These are phyloP conservation scores for Oreochromis tanganicae DNA, from an alignment of 2,113 vertebrate genomes.

Conservation along the genomic window DNA sequence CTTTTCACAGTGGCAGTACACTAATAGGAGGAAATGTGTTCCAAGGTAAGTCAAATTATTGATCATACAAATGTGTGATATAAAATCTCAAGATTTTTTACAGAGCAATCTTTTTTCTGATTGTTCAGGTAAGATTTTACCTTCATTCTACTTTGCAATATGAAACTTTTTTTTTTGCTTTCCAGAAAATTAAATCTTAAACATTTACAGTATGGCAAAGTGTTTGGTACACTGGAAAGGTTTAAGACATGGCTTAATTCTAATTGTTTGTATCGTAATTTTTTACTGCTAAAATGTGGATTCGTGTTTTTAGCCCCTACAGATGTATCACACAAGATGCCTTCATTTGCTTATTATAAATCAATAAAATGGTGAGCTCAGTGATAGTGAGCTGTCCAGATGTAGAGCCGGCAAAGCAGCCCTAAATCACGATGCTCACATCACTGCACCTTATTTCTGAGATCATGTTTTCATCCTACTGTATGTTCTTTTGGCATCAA, in stretches of 20 bases:
- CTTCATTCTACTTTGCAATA: rapidly evolving
- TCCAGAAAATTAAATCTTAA: not conserved
- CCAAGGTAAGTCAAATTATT: not conserved
- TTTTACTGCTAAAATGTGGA: not conserved
- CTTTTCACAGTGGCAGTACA: not conserved
- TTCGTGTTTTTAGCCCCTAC: not conserved
- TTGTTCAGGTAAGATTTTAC: not conserved
- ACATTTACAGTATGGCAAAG: not conserved
- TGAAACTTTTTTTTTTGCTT: not conserved
- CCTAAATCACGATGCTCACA: not conserved
- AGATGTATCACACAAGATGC: not conserved
- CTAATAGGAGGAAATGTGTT: not conserved
- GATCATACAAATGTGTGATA: not conserved
- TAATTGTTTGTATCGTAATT: not conserved
- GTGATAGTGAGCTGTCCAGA: not conserved
- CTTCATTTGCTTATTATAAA: not conserved
- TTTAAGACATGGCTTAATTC: not conserved
- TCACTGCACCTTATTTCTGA: not conserved
- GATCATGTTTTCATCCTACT: not conserved
- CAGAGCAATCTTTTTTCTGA: not conserved
- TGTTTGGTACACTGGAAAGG: not conserved
- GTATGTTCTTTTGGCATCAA: not conserved
- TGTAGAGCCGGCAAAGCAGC: not conserved
- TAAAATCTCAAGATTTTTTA: not conserved
- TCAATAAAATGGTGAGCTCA: not conserved